Base-by-base conservation (phyloP, 2,113 vertebrate species). In the Rynchops niger region DNA sequence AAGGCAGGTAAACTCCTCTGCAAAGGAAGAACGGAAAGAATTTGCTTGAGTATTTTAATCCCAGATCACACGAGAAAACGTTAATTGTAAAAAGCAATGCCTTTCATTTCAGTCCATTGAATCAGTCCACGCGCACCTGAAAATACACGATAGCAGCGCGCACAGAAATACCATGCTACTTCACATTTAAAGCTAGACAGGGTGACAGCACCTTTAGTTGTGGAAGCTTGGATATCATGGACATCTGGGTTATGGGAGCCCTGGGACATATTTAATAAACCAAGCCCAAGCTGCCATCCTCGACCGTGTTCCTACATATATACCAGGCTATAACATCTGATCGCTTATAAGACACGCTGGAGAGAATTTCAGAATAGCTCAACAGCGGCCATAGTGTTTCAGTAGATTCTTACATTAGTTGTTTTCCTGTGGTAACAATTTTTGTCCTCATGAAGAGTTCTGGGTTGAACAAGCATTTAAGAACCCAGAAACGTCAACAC, bases 1-100 rank as follows among this genome's bases (percentile, higher is more conserved):
- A 99, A 98, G 97, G 99, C 99, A 38, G 99, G 99, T 97, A 99
- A 99, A 98, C 99, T 99, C 98, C 99, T 99, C 99, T 99, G 97
- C n/a, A 96, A 96, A 74, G 91, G 18, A 47, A 5, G 38, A 76
- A 82, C 85, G 8, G 47, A 52, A 76, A 88, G 36, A 59, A 61
- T 71, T 78, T 43, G 6, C 38, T 65, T 86, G 45, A 77, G 30
- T 43, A n/a, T 82, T 76, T 95, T 29, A 47, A 77, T 36, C 27
- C 52, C 36, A 61, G 52, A 38, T 74, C 42, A 36, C 42, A 19
- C 13, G 15, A 36, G 49, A 49, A 82, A 49, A 8, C 4, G 2
- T 9, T 18, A 26, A 53, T 2, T 32, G 38, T 52, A n/a, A n/a
- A 58, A 76, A 73, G n/a, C 1, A 1, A 38, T 0, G 1, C 1